Base-by-base conservation (phyloP, 2,113 vertebrate genomes). In the Machaerirhynchus nigripectus region DNA sequence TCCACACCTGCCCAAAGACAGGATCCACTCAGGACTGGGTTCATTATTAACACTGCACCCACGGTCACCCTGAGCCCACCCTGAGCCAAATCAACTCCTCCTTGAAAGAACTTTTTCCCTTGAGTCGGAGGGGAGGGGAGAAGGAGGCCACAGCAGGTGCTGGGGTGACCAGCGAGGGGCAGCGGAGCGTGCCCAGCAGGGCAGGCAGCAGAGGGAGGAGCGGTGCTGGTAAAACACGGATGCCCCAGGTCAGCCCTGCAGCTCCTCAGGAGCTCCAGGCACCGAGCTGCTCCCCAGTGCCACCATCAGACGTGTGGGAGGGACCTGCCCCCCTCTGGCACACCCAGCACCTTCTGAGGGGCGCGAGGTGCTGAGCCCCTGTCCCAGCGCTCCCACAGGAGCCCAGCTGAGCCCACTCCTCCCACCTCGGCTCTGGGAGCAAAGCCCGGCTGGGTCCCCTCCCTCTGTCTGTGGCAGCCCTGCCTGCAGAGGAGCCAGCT, bases 1-100 rank as follows among this genome's bases (percentile, higher is more conserved):
- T 16, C 99, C 99, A 27, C 99, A 99, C 97, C 99, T 99, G 94
- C 44, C 64, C 15, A 79, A 53, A 79, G 57, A 92, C 16, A 37
- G 73, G 16, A 74, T 31, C 89, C 7, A 4, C 16, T 90, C 60
- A 91, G 60, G 42, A 26, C 12, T 20, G 31, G 9, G 8, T 4
- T 42, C 23, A 4, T 14, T 3, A 2, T 19, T 31, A 31, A 37
- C 19, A 2, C 20, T 42, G 40, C 28, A 37, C 33, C 49, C 53
- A 11, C 11, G 2, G 12, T 28, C 59, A 61, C 69, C 60, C n/a
- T 28, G 4, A 53, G 40, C 69, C 30, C 59, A 61, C 69, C 60
- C n/a, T 28, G 4, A 53, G 40, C 69, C 30, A 18, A 10, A 15
- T 7, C 50, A 46, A 0, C 44, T 60, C 12, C 64, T 49, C 35